Conservation (phyloP, 2,888 invertebrate genomes). For the Elysia crispata region DNA sequence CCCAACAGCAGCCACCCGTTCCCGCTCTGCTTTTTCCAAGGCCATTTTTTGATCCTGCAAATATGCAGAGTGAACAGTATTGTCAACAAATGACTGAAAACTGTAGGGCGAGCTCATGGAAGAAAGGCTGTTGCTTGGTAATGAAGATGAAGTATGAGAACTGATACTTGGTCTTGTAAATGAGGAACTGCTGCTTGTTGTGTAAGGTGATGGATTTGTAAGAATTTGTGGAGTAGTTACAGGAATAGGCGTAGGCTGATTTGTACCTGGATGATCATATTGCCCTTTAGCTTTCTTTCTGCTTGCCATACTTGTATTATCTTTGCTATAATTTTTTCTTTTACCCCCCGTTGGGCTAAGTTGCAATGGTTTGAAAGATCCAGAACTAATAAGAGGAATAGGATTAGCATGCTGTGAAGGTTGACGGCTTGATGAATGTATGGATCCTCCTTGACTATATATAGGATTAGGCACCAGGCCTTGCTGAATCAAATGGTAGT, state of each 20-base stretch:
- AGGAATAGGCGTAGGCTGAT: conserved; percentile 58
- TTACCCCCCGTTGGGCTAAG: conserved; percentile 54
- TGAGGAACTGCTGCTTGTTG: conserved; percentile 56
- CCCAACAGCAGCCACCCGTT: conserved; percentile 28
- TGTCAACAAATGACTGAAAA: conserved; percentile 76
- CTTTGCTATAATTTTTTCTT: conserved; percentile 63
- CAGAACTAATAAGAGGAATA: conserved; percentile 25
- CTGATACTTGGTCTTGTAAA: conserved; percentile 56
- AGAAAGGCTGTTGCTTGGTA: conserved; percentile 74
- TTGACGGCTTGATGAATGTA: conserved; percentile 55
- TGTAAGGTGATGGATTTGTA: conserved; percentile 69
- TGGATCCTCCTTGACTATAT: conserved; percentile 78
- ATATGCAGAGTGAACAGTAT: conserved; percentile 74
- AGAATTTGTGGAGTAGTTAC: conserved; percentile 70
- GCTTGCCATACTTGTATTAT: conserved; percentile 30
- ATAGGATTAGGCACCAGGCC: conserved; percentile 78
- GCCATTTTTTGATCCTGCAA: conserved; percentile 66
- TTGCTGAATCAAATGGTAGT: conserved; percentile 75
- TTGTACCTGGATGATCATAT: conserved; percentile 42
- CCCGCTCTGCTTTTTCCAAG: conserved; percentile 52
- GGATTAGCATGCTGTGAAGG: conserved; percentile 50
- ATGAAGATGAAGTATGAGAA: conserved; percentile 66
- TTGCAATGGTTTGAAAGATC: conserved; percentile 37
- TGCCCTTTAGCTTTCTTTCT: conserved; percentile 56
- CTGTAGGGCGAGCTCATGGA: conserved; percentile 80